phyloP scores from a whole-genome alignment of 2,888 invertebrate genomes.

The Malthinus flaveolus region DNA sequence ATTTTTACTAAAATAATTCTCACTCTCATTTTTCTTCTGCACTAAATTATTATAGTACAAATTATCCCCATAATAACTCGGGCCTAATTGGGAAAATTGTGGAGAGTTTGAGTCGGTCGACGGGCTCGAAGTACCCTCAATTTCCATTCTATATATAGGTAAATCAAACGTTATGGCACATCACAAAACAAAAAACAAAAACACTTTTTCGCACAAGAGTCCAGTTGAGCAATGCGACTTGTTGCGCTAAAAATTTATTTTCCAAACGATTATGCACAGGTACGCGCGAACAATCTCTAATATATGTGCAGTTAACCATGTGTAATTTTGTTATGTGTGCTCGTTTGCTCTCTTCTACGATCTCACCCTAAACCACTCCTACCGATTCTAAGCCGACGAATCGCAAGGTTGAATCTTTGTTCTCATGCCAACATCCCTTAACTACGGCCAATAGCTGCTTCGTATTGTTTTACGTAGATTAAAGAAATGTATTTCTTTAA shows the following conservation, averaged over 20 bases:
- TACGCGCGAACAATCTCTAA: slow-evolving; percentile 13
- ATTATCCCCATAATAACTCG: slow-evolving; percentile 46
- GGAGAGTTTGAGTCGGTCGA: slow-evolving; percentile 50
- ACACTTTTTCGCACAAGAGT: background rate
- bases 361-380: slow-evolving; percentile 36
- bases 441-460: slow-evolving; percentile 36
- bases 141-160: slow-evolving; percentile 38
- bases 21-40: slow-evolving; percentile 38
- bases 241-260: slow-evolving; percentile 17
- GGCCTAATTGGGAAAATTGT: slow-evolving; percentile 36
- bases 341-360: slow-evolving; percentile 20
- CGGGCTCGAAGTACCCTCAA: slow-evolving; percentile 46
- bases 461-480: background rate
- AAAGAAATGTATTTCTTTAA: background rate
- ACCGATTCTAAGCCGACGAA: slow-evolving; percentile 19
- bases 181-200: background rate
- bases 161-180: background rate
- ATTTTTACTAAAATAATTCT: slow-evolving; percentile 41
- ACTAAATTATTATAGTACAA: slow-evolving; percentile 41
- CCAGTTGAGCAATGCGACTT: background rate
- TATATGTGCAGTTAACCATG: slow-evolving; percentile 9
- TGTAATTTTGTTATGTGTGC: slow-evolving; percentile 32
- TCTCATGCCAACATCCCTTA: slow-evolving; percentile 42
- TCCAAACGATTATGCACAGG: slow-evolving; percentile 19
- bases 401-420: slow-evolving; percentile 14